These are phyloP conservation scores for Hyalella azteca DNA, from an alignment of 2,888 invertebrate species.

Conservation along the genomic window DNA sequence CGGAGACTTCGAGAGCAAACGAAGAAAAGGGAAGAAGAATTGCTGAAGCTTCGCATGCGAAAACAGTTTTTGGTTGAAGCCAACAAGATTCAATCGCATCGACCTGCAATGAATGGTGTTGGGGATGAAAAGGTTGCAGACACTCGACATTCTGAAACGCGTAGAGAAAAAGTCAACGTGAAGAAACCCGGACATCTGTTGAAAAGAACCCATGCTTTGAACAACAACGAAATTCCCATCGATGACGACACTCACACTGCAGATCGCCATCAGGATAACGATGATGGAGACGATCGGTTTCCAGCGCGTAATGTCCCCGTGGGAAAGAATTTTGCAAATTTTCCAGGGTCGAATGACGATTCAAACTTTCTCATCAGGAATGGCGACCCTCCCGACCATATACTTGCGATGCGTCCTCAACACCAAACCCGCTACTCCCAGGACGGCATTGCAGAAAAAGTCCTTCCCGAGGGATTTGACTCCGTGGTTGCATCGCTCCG, in stretches of 20 bases:
- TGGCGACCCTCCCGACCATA: background rate
- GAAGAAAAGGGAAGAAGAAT: too few species aligned
- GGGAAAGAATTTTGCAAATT: background rate
- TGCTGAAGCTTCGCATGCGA: too few species aligned
- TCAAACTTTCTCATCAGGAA: background rate
- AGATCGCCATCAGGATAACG: background rate
- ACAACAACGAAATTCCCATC: constrained; percentile 14
- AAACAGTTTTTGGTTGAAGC: too few species aligned
- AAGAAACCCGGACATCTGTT: too few species aligned
- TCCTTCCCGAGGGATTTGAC: constrained; percentile 7
- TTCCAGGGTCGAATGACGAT: background rate
- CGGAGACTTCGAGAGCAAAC: too few species aligned
- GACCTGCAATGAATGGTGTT: too few species aligned
- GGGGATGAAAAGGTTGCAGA: background rate
- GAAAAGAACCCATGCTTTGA: too few species aligned
- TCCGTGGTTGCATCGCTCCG: background rate
- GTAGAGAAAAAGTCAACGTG: too few species aligned
- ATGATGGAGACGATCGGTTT: background rate
- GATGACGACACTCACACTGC: background rate
- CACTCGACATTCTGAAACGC: too few species aligned
- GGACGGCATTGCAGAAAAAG: background rate
- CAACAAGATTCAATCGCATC: too few species aligned
- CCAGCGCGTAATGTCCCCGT: background rate
- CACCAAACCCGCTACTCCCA: background rate
- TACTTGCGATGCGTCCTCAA: background rate